These are phyloP conservation scores for Bucorvus abyssinicus DNA, from an alignment of 2,797 vertebrate genomes.

Conservation along the genomic window DNA sequence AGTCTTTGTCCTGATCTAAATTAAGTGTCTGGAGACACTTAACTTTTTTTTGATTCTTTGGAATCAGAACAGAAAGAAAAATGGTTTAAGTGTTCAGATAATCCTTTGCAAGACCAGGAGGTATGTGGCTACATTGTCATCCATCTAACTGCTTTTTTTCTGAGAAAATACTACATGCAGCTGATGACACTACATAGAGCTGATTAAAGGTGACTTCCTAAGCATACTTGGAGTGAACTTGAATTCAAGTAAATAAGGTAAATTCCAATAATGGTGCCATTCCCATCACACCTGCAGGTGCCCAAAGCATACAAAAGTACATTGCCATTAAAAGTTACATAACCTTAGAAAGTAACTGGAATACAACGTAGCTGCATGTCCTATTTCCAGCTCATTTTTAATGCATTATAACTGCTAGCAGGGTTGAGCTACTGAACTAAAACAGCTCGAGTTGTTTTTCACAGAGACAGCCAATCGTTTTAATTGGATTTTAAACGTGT, in stretches of 20 bases:
- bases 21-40: background rate
- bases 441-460: background rate
- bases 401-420: background rate
- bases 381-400: background rate
- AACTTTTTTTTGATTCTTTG: background rate
- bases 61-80: background rate
- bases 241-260: background rate
- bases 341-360: background rate
- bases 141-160: background rate
- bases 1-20: background rate
- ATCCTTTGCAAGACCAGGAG: no score
- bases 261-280: background rate
- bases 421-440: background rate
- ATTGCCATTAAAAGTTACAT: background rate
- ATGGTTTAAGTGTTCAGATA: background rate
- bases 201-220: background rate
- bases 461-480: background rate
- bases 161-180: background rate
- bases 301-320: fast-evolving
- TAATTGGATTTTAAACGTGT: background rate
- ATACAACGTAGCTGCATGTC: background rate
- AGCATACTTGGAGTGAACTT: background rate
- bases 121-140: fast-evolving
- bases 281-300: background rate
- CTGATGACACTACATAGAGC: background rate